Evolutionary conservation across 1,140 invertebrate genomes (phyloP).

Genomic region (Saccostrea echinata): DNA sequence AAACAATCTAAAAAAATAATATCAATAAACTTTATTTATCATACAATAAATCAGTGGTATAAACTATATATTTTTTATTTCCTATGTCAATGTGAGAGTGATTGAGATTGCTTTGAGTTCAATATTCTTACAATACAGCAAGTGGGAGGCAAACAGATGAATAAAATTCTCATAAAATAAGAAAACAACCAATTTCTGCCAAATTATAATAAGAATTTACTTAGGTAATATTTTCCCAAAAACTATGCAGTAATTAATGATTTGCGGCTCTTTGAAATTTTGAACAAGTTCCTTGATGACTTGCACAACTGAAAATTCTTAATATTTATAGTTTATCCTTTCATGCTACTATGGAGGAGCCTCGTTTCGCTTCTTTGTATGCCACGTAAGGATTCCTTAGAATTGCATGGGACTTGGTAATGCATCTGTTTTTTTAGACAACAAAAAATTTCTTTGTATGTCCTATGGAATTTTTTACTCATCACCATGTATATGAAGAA

Average conservation of each 20-base stretch:
- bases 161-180: not conserved
- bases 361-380: not conserved
- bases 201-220: not conserved
- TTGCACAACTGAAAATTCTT: not conserved
- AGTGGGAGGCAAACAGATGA: too few relatives aligned
- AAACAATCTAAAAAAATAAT: too few relatives aligned
- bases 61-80: too few relatives aligned
- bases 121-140: too few relatives aligned
- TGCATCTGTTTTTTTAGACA: conserved; percentile 47
- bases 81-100: too few relatives aligned
- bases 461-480: conserved; percentile 68
- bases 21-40: too few relatives aligned
- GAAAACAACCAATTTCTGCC: not conserved
- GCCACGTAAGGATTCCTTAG: not conserved
- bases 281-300: not conserved
- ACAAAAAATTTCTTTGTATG: conserved; percentile 73
- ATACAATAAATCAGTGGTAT: too few relatives aligned
- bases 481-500: conserved; percentile 76
- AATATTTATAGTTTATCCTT: not conserved
- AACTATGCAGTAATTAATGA: not conserved
- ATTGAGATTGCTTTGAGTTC: too few relatives aligned
- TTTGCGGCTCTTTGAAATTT: not conserved
- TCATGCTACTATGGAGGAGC: not conserved
- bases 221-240: not conserved
- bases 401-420: conserved; percentile 14